Base-by-base conservation (phyloP, 2,797 vertebrate species). In the Danio aesculapii region DNA sequence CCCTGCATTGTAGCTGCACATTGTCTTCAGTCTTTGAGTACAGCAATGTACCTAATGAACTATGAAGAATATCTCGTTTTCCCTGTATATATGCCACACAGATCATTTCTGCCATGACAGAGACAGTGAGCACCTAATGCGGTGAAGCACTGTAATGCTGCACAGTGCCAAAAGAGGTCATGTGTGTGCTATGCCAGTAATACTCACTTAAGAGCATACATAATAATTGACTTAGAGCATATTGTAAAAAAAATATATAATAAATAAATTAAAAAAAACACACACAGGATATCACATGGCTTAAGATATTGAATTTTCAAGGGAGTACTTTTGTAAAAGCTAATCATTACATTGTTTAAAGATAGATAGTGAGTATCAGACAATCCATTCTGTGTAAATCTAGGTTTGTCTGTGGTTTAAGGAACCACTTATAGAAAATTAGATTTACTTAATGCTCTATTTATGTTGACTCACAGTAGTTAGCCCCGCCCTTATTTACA, bases 131-230 rank as follows among this genome's bases (percentile, higher is more conserved):
- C 58, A 53, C 74, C 75, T 84, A 74, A 39, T 69, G 71, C 57
- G 53, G 50, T 19, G n/a, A 81, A 86, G 79, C 85, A 89, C 86
- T 93, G 93, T 88, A 94, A 93, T 93, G 91, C 92, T 90, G 84
- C 88, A 82, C 72, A 58, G 89, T 89, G 89, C 92, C 93, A 93
- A 94, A 92, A 94, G 93, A 92, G 92, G 92, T 94, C 93, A 94
- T 93, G 85, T 92, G 91, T 92, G 93, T 93, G 91, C 92, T 92
- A 84, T 88, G 86, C 87, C 92, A 77, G 79, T 81, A 85, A 83
- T 79, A 82, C 85, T 88, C 88, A 89, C 47, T 67, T 59, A 77
- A 82, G 44, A 74, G 6, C 59, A 53, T 49, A 41, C 21, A 30
- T 53, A 52, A 66, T 70, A 41, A 58, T 67, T 47, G 6, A 41